Conservation (phyloP, 2,888 invertebrate species). For the Lacanobia wlatinum region DNA sequence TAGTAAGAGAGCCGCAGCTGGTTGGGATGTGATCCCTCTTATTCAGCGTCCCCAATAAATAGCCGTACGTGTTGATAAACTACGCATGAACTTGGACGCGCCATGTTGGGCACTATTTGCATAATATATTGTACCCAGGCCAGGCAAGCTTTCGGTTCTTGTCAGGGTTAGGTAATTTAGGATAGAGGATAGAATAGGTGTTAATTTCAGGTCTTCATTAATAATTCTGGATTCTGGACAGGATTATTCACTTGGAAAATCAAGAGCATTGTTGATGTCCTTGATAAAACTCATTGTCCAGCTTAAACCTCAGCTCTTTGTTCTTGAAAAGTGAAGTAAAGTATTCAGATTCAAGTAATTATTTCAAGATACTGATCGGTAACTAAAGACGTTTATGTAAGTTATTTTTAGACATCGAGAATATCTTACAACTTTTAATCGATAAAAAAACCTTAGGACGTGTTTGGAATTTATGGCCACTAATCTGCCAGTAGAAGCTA, state of each 20-base stretch:
- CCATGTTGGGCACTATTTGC: conserved; percentile 28
- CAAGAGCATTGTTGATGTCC: too few relatives aligned
- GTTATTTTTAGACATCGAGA: too few relatives aligned
- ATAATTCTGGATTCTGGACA: conserved; percentile 4
- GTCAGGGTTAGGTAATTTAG: conserved; percentile 10
- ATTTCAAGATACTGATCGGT: background rate
- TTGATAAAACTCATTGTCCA: too few relatives aligned
- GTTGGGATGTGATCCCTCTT: conserved; percentile 25
- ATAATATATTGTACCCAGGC: conserved; percentile 36
- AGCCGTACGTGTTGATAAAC: conserved; percentile 28
- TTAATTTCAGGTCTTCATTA: conserved; percentile 3
- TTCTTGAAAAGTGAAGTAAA: too few relatives aligned
- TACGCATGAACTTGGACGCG: conserved; percentile 18
- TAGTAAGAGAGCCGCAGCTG: conserved; percentile 29
- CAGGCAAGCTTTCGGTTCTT: conserved; percentile 1
- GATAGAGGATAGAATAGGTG: background rate
- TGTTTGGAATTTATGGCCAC: too few relatives aligned
- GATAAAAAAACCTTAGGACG: too few relatives aligned
- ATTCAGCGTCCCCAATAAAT: conserved; percentile 20
- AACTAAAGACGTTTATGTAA: too few relatives aligned
- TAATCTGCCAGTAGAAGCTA: too few relatives aligned
- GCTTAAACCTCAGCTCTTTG: too few relatives aligned
- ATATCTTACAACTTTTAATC: too few relatives aligned
- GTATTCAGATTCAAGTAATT: too few relatives aligned
- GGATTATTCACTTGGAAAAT: background rate